Percentiles rank a stretch among this genome's conserved stretches.
phyloP scores from a whole-genome alignment of 2,113 vertebrate species.

The Cebidichthys violaceus region DNA sequence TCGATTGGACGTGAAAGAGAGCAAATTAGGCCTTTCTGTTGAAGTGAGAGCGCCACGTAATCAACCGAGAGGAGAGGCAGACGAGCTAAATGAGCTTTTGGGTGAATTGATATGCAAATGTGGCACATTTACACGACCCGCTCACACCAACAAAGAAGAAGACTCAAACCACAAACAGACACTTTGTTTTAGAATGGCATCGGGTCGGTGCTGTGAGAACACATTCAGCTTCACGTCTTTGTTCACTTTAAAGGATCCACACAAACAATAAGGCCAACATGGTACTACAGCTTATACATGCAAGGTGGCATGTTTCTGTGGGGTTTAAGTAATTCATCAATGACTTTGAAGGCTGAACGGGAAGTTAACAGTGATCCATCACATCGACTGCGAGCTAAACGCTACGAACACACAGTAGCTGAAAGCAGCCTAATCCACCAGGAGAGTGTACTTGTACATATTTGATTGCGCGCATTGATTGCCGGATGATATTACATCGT shows the following conservation, averaged over 20 bases:
- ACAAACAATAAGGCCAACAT: background rate
- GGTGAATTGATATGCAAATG: constrained; percentile 71
- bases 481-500: background rate
- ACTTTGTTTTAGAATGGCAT: constrained; percentile 32
- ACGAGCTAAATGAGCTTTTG: constrained; percentile 52
- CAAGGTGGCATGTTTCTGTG: background rate
- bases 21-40: constrained; percentile 60
- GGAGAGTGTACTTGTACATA: background rate
- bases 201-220: too few species aligned
- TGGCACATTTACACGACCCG: constrained; percentile 45
- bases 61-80: constrained; percentile 59
- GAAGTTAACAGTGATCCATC: background rate
- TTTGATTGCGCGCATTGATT: background rate
- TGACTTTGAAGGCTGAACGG: background rate
- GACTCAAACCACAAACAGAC: constrained; percentile 30
- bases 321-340: background rate
- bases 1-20: constrained; percentile 60
- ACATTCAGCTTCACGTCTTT: background rate
- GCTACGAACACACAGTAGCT: background rate
- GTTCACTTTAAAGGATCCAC: background rate
- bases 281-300: background rate
- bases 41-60: constrained; percentile 64
- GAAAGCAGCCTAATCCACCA: background rate
- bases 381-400: too few species aligned
- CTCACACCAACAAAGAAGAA: constrained; percentile 18